Evolutionary conservation across 2,797 vertebrate genomes (phyloP).

Genomic region (Carcharodon carcharias): DNA sequence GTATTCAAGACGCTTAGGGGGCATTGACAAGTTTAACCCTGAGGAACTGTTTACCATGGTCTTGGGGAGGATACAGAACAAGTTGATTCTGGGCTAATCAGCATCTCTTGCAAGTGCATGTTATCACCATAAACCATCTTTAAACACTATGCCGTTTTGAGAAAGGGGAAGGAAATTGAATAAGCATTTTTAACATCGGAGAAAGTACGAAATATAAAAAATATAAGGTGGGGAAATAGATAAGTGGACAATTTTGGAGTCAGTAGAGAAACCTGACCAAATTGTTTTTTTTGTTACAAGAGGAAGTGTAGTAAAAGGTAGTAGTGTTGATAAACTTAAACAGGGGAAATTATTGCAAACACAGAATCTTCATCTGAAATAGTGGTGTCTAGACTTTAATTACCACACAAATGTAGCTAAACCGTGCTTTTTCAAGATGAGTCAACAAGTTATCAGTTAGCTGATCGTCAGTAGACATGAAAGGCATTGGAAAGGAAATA

Average conservation of each 20-base stretch:
- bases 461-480: neutral
- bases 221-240: no score
- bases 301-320: neutral
- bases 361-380: no score
- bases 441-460: neutral
- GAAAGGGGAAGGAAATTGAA: neutral
- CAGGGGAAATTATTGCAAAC: neutral
- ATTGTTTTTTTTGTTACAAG: neutral
- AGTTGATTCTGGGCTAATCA: neutral
- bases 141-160: neutral
- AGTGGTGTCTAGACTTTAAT: neutral
- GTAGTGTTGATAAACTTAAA: neutral
- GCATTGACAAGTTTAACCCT: no score
- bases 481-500: neutral
- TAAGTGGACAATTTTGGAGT: neutral
- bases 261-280: neutral
- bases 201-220: neutral
- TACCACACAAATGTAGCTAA: neutral
- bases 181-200: neutral
- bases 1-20: no score
- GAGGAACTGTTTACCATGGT: neutral
- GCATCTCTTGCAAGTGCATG: neutral
- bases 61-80: neutral
- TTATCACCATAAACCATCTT: neutral
- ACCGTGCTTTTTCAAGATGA: neutral